Conservation (phyloP, 23 tunicate species). For the Ascidia mentula region DNA sequence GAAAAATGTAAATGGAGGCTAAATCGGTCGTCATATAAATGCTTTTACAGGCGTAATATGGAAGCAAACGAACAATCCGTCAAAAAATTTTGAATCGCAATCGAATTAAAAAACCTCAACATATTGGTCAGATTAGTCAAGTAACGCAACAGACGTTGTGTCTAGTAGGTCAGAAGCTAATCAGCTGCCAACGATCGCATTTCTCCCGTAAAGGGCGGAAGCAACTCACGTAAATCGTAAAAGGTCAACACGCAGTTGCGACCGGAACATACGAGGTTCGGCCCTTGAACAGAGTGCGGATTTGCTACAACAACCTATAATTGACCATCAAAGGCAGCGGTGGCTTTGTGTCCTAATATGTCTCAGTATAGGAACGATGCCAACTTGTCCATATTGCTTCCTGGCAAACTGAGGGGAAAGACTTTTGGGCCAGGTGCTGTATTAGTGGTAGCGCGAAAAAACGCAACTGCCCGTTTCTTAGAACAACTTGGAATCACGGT, state of each 20-base stretch:
- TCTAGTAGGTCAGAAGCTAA: neutral
- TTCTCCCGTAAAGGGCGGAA: neutral
- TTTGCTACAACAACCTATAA: neutral
- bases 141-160: neutral
- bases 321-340: neutral
- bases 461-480: neutral
- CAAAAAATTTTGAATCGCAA: no score
- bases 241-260: neutral
- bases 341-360: neutral
- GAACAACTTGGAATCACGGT: no score
- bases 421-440: neutral
- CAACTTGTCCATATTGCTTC: neutral
- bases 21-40: no score
- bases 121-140: no score
- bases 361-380: neutral
- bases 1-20: no score
- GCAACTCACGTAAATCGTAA: neutral
- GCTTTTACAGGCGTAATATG: no score
- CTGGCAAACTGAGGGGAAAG: neutral
- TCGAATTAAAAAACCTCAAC: no score
- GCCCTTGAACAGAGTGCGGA: neutral
- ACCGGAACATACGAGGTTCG: neutral
- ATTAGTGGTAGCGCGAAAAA: no score
- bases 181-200: neutral
- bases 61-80: no score